These are phyloP conservation scores for Mus spicilegus DNA, from an alignment of 2,113 vertebrate genomes.

Conservation along the genomic window DNA sequence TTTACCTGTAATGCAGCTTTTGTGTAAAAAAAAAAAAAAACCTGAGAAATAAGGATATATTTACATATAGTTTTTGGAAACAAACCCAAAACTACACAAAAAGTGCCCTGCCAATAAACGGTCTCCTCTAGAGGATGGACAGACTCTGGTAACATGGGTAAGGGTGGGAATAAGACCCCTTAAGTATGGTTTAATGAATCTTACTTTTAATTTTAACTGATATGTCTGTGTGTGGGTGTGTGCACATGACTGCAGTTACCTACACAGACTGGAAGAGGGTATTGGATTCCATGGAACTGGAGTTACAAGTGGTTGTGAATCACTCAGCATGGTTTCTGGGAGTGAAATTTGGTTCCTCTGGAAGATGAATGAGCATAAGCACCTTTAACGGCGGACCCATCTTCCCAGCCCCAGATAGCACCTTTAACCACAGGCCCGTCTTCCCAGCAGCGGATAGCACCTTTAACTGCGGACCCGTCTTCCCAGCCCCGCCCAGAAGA, in stretches of 20 bases:
- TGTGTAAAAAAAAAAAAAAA: neutral
- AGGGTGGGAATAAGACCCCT: rapidly evolving
- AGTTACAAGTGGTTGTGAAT: neutral
- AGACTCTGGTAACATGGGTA: rapidly evolving
- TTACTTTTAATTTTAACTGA: neutral
- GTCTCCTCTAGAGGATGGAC: neutral
- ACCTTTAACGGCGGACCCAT: too few species aligned
- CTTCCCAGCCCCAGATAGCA: too few species aligned
- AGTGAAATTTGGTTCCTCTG: neutral
- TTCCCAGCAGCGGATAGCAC: neutral
- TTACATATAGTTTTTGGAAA: neutral
- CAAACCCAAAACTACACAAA: neutral
- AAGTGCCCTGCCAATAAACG: neutral
- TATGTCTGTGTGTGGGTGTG: neutral
- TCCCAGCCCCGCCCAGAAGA: neutral
- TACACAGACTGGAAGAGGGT: neutral
- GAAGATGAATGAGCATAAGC: neutral
- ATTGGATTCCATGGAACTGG: neutral
- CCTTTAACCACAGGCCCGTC: rapidly evolving
- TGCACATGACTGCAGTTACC: neutral
- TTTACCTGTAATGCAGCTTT: neutral
- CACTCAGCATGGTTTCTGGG: too few species aligned
- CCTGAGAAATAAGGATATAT: neutral
- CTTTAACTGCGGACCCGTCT: too few species aligned
- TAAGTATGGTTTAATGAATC: neutral